A percentile compares a stretch with the other conserved stretches of the same genome.
These are phyloP conservation scores for Acheta domesticus DNA, from an alignment of 2,888 invertebrate species.

Conservation along the genomic window DNA sequence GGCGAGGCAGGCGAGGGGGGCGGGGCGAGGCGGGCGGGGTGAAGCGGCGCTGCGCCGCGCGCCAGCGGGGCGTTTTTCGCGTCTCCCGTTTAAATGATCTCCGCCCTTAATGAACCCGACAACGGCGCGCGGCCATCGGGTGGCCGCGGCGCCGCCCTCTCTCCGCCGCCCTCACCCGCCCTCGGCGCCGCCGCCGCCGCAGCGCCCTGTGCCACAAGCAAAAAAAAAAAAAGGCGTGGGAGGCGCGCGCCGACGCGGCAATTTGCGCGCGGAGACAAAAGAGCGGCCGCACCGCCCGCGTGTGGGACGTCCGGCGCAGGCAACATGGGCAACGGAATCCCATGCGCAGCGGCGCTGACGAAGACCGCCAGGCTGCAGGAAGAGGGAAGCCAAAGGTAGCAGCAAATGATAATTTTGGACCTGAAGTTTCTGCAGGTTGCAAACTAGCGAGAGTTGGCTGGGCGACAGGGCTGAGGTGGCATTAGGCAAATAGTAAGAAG, in stretches of 20 bases:
- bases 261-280: conserved; percentile 1
- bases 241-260: conserved; percentile 6
- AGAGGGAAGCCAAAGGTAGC: too few species aligned
- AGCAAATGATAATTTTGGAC: too few species aligned
- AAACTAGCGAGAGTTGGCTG: too few species aligned
- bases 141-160: not conserved
- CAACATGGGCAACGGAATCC: not conserved
- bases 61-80: conserved; percentile 1
- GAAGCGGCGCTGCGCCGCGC: not conserved
- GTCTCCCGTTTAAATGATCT: conserved; percentile 18
- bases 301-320: not conserved
- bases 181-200: not conserved
- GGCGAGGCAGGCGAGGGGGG: not conserved
- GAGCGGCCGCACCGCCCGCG: not conserved
- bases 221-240: not conserved
- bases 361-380: too few species aligned
- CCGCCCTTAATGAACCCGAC: conserved; percentile 18
- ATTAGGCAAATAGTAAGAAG: too few species aligned
- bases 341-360: too few species aligned
- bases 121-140: conserved; percentile 7
- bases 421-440: too few species aligned
- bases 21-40: not conserved
- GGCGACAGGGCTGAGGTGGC: too few species aligned
- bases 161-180: not conserved
- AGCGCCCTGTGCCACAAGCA: not conserved